Evolutionary conservation across 2,797 vertebrate species (phyloP), one percentile per base, ranked within the genome.

Genomic region (Nannoperca obscura): DNA sequence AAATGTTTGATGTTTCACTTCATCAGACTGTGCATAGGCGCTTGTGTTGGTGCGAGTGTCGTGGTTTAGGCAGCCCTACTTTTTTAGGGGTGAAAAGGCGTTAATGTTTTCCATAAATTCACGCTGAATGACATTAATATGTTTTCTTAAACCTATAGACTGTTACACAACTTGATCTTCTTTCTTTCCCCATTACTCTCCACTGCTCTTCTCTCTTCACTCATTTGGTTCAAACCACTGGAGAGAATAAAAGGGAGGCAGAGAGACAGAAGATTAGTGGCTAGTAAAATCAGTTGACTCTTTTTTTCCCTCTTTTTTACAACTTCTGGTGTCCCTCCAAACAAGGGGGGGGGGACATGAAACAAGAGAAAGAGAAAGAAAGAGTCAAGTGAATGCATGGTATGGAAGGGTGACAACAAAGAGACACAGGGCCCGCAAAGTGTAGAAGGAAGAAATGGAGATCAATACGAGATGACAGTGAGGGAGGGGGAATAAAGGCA

Each of bases 371-470:
- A 59, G 63, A 78, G 55, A 86, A 84, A 74, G 78, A 86, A 84
- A 86, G 76, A 86, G 69, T 89, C 73, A 82, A 90, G 81, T 50
- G 66, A 86, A 81, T 58, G 83, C 81, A 77, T 60, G 50, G 70
- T 71, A 60, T 69, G 63, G 85, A 68, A 46, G 71, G 77, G 42
- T 85, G 83, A 84, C 86, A 86, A 84, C 88, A 89, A 86, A 84
- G 84, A 88, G 75, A 72, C 50, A 55, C 73, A 71, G 63, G 78
- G 68, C 81, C 81, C n/a, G 55, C 63, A 85, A 72, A 80, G 74
- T 82, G 68, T 74, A 79, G 81, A 76, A 84, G 76, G 81, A 85
- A 91, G 83, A 88, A 85, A 77, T 77, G 76, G 53, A 84, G 82
- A 89, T 92, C 85, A 88, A 87, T 89, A 88, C 36, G 12, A 54